A percentile compares a stretch with the other conserved stretches of the same genome.
Conservation (phyloP, 2,888 invertebrate species). For the Pristionchus fissidentatus region DNA sequence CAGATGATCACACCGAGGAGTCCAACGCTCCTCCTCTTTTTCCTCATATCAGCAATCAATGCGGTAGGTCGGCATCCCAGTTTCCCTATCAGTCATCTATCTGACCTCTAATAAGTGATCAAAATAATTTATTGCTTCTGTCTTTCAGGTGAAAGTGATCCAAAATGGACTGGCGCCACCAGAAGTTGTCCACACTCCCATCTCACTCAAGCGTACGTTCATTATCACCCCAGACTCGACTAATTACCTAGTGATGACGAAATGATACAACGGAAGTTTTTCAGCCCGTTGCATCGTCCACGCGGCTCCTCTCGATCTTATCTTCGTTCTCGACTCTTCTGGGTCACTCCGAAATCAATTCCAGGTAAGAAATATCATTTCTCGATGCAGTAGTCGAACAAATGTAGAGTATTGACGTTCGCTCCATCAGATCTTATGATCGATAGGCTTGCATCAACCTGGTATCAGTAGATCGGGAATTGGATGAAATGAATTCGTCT, state of each 20-base stretch:
- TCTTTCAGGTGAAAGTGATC: slow-evolving; percentile 65
- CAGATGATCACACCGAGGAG: slow-evolving; percentile 33
- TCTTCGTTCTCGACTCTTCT: slow-evolving; percentile 73
- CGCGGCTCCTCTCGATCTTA: slow-evolving; percentile 72
- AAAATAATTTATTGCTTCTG: neutral
- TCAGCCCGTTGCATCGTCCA: slow-evolving; percentile 72
- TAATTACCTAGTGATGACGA: neutral
- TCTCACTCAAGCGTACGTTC: slow-evolving; percentile 69
- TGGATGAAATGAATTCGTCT: neutral
- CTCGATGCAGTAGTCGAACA: no score
- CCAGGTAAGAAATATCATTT: slow-evolving; percentile 52
- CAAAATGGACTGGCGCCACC: slow-evolving; percentile 74
- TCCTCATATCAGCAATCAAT: neutral
- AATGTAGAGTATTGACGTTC: neutral
- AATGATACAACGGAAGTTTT: slow-evolving; percentile 48
- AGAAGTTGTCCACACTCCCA: slow-evolving; percentile 72
- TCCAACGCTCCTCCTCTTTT: slow-evolving; percentile 21
- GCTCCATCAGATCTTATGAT: neutral
- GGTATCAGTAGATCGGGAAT: neutral
- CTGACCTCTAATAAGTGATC: neutral
- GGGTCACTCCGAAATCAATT: slow-evolving; percentile 73
- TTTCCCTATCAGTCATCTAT: neutral
- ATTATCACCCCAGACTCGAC: neutral
- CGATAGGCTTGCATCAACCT: neutral
- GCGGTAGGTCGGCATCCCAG: neutral